These are phyloP conservation scores for Macquaria australasica DNA, from an alignment of 2,113 vertebrate genomes.

Conservation along the genomic window DNA sequence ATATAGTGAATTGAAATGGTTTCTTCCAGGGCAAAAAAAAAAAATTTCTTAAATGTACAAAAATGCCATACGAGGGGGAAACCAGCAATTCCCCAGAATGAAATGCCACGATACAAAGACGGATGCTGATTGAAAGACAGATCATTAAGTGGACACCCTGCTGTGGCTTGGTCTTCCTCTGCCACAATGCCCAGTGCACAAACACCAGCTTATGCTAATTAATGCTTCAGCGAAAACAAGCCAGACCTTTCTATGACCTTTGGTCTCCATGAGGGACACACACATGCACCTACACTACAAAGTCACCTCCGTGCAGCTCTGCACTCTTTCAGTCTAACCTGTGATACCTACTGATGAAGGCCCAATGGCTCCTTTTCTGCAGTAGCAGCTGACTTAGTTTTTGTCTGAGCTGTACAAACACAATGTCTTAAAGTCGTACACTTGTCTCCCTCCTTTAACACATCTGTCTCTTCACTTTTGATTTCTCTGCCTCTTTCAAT, in stretches of 20 bases:
- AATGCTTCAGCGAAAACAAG: constrained; percentile 59
- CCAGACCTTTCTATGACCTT: constrained; percentile 32
- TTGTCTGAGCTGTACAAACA: constrained; percentile 31
- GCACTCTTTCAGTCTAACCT: constrained; percentile 38
- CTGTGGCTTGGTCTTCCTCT: not conserved
- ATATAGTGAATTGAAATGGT: too few relatives aligned
- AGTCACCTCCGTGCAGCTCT: constrained; percentile 14
- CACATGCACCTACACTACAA: not conserved
- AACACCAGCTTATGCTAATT: constrained; percentile 54
- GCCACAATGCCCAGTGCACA: not conserved
- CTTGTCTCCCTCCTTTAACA: constrained; percentile 13
- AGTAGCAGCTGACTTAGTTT: not conserved
- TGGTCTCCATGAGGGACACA: constrained; percentile 18
- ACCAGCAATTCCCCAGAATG: not conserved
- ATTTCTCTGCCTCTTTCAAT: constrained; percentile 22
- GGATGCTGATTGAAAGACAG: constrained; percentile 7
- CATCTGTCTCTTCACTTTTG: constrained; percentile 1
- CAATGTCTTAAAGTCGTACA: constrained; percentile 14
- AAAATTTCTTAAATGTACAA: too few relatives aligned
- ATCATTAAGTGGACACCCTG: constrained; percentile 2
- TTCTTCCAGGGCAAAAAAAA: too few relatives aligned
- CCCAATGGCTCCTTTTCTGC: constrained; percentile 26
- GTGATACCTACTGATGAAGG: constrained; percentile 46
- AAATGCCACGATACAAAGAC: not conserved
- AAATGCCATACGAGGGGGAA: not conserved